Evolutionary conservation across 1,140 invertebrate species (phyloP).

Genomic region (Chymomyza costata): DNA sequence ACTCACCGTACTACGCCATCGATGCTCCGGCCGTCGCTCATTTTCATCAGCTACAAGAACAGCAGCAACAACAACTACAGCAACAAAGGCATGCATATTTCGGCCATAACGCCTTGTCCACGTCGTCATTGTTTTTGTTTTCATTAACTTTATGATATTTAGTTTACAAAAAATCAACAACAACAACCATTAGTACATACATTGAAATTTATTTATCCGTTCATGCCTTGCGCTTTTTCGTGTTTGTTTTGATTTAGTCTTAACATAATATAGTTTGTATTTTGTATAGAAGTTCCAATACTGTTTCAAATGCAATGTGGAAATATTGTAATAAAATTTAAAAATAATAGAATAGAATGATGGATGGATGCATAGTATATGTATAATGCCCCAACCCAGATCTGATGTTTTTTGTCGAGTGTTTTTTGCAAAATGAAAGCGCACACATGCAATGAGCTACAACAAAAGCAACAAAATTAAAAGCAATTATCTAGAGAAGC

Average conservation of each 20-base stretch:
- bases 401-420: no score
- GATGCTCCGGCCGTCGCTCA: not conserved
- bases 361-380: not conserved
- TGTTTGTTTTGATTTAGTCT: conserved; percentile 52
- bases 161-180: conserved; percentile 39
- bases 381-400: no score
- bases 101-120: conserved; percentile 11
- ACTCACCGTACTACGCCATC: conserved; percentile 19
- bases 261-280: conserved; percentile 50
- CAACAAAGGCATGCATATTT: conserved; percentile 23
- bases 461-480: no score
- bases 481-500: no score
- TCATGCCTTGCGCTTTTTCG: no score
- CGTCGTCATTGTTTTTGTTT: conserved; percentile 28
- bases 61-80: conserved; percentile 24
- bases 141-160: conserved; percentile 44
- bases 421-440: no score
- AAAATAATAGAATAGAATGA: conserved; percentile 16
- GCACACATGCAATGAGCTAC: no score
- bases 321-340: conserved; percentile 44
- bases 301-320: conserved; percentile 38
- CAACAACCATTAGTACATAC: no score
- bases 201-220: no score
- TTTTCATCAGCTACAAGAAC: conserved; percentile 21
- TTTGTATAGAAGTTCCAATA: conserved; percentile 21